Conservation (phyloP, 2,113 vertebrate genomes). For the Gnathonemus echidnorhynchus region DNA sequence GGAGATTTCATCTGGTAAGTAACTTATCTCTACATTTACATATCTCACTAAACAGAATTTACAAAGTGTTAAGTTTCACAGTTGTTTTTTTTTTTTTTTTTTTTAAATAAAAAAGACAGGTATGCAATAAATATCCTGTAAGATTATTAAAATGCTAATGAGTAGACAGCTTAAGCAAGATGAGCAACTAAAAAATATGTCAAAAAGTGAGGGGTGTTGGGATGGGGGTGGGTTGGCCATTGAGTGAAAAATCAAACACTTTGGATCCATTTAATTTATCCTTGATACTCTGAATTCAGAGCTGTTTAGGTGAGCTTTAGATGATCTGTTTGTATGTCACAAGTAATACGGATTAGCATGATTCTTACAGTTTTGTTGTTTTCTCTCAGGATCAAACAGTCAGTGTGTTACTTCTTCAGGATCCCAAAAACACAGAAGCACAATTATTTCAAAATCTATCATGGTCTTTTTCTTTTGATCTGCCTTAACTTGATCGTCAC, state of each 20-base stretch:
- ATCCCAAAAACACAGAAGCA: background rate
- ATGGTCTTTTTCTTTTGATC: background rate
- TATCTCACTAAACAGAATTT: background rate
- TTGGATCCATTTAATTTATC: background rate
- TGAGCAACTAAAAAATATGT: constrained; percentile 56
- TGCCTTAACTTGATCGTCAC: background rate
- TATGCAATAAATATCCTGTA: constrained; percentile 44
- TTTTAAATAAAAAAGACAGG: constrained; percentile 26
- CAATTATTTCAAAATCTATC: background rate
- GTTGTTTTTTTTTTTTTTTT: background rate
- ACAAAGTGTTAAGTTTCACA: background rate
- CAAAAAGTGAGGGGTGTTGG: background rate
- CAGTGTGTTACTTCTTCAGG: background rate
- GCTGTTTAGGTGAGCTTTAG: background rate
- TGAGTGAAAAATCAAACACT: background rate
- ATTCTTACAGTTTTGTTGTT: background rate
- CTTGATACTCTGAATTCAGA: background rate
- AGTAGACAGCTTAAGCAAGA: constrained; percentile 55
- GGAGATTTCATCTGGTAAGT: background rate
- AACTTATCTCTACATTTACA: background rate
- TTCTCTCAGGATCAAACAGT: background rate
- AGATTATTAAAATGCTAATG: constrained; percentile 57
- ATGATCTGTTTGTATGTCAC: background rate
- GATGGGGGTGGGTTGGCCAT: background rate
- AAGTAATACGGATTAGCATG: background rate